Percentiles rank a stretch among this genome's conserved stretches.
Conservation (phyloP, 2,797 vertebrate species). For the Tragopan temminckii region DNA sequence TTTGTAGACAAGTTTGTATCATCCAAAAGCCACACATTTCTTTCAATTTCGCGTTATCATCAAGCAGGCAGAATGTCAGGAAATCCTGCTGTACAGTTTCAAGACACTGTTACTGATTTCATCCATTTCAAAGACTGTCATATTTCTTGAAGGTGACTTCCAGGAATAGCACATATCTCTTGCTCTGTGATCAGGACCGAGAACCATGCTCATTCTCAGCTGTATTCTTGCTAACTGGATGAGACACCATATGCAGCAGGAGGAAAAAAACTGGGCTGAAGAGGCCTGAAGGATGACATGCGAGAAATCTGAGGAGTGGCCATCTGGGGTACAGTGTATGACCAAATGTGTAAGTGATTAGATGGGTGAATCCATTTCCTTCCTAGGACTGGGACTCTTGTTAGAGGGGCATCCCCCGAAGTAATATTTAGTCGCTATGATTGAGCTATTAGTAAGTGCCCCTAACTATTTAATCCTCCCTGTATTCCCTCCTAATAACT, state of each 20-base stretch:
- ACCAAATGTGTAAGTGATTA: background rate
- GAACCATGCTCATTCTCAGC: background rate
- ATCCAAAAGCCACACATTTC: background rate
- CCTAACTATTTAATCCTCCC: background rate
- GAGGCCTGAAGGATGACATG: background rate
- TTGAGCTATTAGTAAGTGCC: background rate
- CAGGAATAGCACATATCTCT: background rate
- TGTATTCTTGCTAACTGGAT: background rate
- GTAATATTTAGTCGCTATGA: slow-evolving; percentile 12
- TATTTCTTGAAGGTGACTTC: background rate
- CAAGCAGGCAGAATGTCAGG: background rate
- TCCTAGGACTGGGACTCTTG: background rate
- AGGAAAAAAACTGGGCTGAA: background rate
- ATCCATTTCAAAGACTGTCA: background rate
- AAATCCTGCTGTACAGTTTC: background rate
- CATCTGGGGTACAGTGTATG: background rate
- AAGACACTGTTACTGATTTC: background rate
- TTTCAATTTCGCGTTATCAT: background rate
- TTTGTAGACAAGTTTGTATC: background rate
- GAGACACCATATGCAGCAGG: background rate
- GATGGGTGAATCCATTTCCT: slow-evolving; percentile 45
- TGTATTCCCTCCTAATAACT: background rate
- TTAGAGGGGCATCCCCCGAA: slow-evolving; percentile 23
- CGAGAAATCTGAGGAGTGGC: background rate
- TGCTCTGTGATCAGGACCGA: background rate